These are phyloP conservation scores for Notocelia uddmanniana DNA, from an alignment of 2,888 invertebrate genomes.

Conservation along the genomic window DNA sequence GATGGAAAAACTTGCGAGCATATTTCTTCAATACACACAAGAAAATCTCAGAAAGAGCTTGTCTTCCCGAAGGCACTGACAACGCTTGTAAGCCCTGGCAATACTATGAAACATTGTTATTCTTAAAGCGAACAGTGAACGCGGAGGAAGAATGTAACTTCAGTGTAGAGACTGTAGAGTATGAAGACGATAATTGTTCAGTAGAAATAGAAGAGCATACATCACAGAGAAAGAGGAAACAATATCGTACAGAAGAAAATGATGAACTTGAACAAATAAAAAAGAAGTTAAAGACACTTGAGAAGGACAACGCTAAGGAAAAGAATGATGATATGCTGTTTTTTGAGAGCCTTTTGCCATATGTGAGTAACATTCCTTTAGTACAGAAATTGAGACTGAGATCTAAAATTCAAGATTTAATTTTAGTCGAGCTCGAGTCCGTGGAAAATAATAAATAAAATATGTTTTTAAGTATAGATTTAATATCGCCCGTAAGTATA, in stretches of 20 bases:
- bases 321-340: slow-evolving; percentile 53
- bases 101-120: slow-evolving; percentile 49
- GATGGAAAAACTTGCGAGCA: slow-evolving; percentile 55
- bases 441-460: slow-evolving; percentile 41
- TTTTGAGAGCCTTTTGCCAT: slow-evolving; percentile 55
- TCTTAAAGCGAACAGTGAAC: slow-evolving; percentile 44
- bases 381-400: slow-evolving; percentile 52
- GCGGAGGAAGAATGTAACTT: slow-evolving; percentile 33
- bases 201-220: slow-evolving; percentile 40
- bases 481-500: no score
- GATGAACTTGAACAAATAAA: slow-evolving; percentile 35
- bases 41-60: slow-evolving; percentile 46
- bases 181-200: slow-evolving; percentile 47
- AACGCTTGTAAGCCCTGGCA: slow-evolving; percentile 50
- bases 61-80: slow-evolving; percentile 46
- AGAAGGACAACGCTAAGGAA: slow-evolving; percentile 49
- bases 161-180: slow-evolving; percentile 39
- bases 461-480: no score
- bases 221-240: slow-evolving; percentile 48
- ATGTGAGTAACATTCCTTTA: slow-evolving; percentile 52
- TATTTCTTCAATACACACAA: slow-evolving; percentile 52
- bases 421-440: slow-evolving; percentile 52
- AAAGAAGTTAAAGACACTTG: slow-evolving; percentile 47
- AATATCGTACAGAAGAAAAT: slow-evolving; percentile 44
- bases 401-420: slow-evolving; percentile 55